Evolutionary conservation across 1,140 invertebrate genomes (phyloP), one percentile per base, ranked within the genome.

Genomic region (Mamestra configurata): DNA sequence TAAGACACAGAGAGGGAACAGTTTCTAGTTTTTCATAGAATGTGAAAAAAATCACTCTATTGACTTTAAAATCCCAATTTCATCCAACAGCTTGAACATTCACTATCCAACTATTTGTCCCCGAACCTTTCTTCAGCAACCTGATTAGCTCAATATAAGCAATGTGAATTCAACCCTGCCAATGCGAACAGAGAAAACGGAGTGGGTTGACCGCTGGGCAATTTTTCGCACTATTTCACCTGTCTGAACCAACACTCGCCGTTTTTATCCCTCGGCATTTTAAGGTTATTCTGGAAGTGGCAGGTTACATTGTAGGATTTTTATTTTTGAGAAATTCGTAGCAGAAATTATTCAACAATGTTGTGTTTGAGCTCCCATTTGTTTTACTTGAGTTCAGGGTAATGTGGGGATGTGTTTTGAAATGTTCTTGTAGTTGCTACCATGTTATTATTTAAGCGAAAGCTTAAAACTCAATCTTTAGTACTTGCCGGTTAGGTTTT

Each of bases 181-280:
- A 43, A n/a, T 64, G 24, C 40, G 59, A 49, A 81, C 70, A 68
- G 66, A 66, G 73, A 61, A 79, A 88, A 81, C 49, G 78, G 73
- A 70, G 76, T 46, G 76, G 75, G 80, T 82, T 88, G 88, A 89
- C 87, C 87, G 79, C 76, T 53, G 85, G 84, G 85, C 89, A 89
- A 90, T 90, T 89, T 90, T 86, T 84, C 88, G 86, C 89, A 86
- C 89, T 90, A 89, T 90, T 90, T 87, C 89, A 89, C 89, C 89
- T 90, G 89, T 90, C 87, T 75, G 24, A 59, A 73, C 82, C 89
- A 90, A 83, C 82, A 77, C 78, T 64, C 68, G 66, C 55, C 76
- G 77, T 83, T 79, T 82, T 76, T 81, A 78, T 71, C 80, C 80
- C 64, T 77, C 37, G 49, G 76, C 13, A 8, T 46, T 59, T 76